A percentile compares a stretch with the other conserved stretches of the same genome.
Evolutionary conservation across 2,888 invertebrate species (phyloP).

Genomic region (Ormyrus rosae): DNA sequence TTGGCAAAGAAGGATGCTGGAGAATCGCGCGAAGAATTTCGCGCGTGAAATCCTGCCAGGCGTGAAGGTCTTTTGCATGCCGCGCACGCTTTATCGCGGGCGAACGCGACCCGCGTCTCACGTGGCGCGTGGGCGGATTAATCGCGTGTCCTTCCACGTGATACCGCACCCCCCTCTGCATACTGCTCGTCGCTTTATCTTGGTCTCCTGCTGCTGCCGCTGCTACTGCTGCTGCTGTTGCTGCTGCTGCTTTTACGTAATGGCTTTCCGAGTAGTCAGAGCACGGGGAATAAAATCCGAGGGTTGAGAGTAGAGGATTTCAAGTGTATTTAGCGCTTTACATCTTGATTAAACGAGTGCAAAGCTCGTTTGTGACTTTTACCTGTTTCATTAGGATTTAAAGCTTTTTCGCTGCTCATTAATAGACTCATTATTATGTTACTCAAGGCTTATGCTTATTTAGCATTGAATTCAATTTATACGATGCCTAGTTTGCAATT

Average conservation of each 20-base stretch:
- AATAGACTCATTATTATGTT: too few species aligned
- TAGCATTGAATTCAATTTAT: too few species aligned
- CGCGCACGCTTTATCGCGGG: slow-evolving; percentile 4
- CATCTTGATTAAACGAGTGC: neutral
- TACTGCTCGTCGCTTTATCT: too few species aligned
- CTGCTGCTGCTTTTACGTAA: slow-evolving; percentile 39
- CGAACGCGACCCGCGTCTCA: slow-evolving; percentile 25
- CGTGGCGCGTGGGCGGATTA: slow-evolving; percentile 34
- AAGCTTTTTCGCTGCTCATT: too few species aligned
- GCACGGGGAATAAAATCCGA: neutral
- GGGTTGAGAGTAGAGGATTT: neutral
- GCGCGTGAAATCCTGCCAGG: slow-evolving; percentile 8
- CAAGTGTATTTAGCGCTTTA: neutral
- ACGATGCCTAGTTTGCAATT: too few species aligned
- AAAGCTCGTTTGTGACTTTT: neutral
- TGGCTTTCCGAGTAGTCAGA: neutral
- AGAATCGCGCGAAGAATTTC: neutral
- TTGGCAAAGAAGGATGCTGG: neutral
- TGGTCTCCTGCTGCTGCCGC: neutral
- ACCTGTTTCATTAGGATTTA: too few species aligned
- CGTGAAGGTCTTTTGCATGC: slow-evolving; percentile 9
- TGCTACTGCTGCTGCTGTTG: neutral
- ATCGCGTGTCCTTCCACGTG: slow-evolving; percentile 47
- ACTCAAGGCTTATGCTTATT: too few species aligned
- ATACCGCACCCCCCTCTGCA: neutral